Evolutionary conservation across 2,888 invertebrate genomes (phyloP).

Genomic region (Aspidapion aeneum): DNA sequence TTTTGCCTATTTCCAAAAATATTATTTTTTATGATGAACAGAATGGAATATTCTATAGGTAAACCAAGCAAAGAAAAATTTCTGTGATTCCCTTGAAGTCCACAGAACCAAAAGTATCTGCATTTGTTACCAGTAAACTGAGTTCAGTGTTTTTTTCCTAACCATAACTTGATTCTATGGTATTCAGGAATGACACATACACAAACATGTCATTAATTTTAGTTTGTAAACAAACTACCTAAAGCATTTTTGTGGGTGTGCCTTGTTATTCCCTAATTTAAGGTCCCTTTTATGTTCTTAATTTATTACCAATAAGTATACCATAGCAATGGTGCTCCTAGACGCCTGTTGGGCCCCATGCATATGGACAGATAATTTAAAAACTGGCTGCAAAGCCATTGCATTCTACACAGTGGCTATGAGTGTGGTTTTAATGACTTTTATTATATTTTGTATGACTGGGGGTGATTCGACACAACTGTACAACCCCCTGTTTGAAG

Average conservation of each 20-base stretch:
- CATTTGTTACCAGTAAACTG: too few species aligned
- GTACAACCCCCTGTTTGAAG: conserved; percentile 86
- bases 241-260: too few species aligned
- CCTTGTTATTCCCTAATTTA: not conserved
- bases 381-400: conserved; percentile 72
- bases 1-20: too few species aligned
- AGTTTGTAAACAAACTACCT: too few species aligned
- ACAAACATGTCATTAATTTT: not conserved
- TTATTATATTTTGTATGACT: conserved; percentile 69
- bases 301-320: not conserved
- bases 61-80: too few species aligned
- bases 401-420: conserved; percentile 75
- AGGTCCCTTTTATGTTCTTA: not conserved
- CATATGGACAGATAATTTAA: conserved; percentile 78
- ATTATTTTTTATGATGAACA: too few species aligned
- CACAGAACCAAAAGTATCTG: too few species aligned
- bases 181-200: too few species aligned
- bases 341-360: conserved; percentile 86
- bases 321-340: conserved; percentile 59
- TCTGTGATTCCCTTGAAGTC: too few species aligned
- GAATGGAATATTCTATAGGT: too few species aligned
- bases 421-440: conserved; percentile 70
- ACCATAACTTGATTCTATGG: too few species aligned
- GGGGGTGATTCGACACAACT: conserved; percentile 90
- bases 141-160: too few species aligned